Evolutionary conservation across 2,113 vertebrate genomes (phyloP).

Genomic region (Otolemur garnettii): DNA sequence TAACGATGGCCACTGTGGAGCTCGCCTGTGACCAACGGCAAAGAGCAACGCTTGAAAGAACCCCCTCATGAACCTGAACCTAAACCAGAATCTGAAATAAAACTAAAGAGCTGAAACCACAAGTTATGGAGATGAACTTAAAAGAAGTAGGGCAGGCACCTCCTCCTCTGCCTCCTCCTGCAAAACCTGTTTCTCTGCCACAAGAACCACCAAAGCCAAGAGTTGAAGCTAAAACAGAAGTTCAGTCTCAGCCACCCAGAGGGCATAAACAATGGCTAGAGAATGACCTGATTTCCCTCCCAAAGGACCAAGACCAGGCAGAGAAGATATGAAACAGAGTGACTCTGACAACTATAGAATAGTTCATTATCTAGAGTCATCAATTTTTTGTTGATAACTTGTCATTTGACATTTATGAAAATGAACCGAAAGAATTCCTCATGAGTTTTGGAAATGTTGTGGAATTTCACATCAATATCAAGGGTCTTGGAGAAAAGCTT

Average conservation of each 20-base stretch:
- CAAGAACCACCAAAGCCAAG: constrained; percentile 95
- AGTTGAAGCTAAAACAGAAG: constrained; percentile 94
- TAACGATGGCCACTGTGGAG: constrained; percentile 93
- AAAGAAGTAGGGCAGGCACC: constrained; percentile 95
- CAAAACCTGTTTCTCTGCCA: constrained; percentile 92
- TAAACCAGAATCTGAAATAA: constrained; percentile 89
- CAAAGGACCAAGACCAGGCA: constrained; percentile 93
- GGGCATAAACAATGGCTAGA: constrained; percentile 94
- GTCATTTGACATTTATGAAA: constrained; percentile 96
- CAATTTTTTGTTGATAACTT: constrained; percentile 98
- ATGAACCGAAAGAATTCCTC: constrained; percentile 97
- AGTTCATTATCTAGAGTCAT: constrained; percentile 95
- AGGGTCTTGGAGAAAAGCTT: constrained; percentile 97
- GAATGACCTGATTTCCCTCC: constrained; percentile 93
- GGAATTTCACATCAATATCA: constrained; percentile 98
- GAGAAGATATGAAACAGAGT: constrained; percentile 92
- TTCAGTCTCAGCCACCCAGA: constrained; percentile 90
- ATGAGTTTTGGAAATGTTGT: constrained; percentile 98
- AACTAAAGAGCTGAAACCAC: constrained; percentile 92
- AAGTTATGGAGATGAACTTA: constrained; percentile 92
- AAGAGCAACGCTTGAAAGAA: constrained; percentile 91
- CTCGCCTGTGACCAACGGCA: constrained; percentile 93
- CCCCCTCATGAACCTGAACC: constrained; percentile 89
- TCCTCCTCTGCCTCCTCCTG: constrained; percentile 94
- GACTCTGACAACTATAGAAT: constrained; percentile 95